These are phyloP conservation scores for Paralinhomoeus sp. DNA, from an alignment of 2,888 invertebrate species.

Conservation along the genomic window DNA sequence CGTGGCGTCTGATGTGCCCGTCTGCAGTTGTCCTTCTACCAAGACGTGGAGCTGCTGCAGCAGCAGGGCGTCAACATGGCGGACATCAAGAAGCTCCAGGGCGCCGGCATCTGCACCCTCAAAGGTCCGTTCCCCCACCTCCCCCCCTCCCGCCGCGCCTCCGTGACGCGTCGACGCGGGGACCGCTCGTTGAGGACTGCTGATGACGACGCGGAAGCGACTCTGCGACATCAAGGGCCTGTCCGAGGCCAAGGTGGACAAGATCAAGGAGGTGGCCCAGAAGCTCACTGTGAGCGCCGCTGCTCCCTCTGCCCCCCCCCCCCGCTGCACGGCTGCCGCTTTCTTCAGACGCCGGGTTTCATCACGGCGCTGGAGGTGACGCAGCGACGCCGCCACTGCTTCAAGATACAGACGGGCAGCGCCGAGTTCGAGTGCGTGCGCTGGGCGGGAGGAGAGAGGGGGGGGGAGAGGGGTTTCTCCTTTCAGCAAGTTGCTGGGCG, in stretches of 20 bases:
- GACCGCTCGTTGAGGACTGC: too few species aligned
- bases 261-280: conserved; percentile 51
- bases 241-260: conserved; percentile 50
- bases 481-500: conserved; percentile 45
- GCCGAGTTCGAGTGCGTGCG: conserved; percentile 40
- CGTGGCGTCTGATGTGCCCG: too few species aligned
- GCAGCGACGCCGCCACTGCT: conserved; percentile 46
- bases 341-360: conserved; percentile 36
- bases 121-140: too few species aligned
- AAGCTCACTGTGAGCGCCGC: conserved; percentile 38
- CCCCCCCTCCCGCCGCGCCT: too few species aligned
- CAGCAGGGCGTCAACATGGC: too few species aligned
- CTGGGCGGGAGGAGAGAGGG: too few species aligned
- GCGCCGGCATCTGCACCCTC: conserved; percentile 51
- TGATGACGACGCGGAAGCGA: conserved; percentile 52
- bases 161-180: too few species aligned
- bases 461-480: neutral
- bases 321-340: too few species aligned
- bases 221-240: conserved; percentile 49
- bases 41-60: too few species aligned
- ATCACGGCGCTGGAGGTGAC: conserved; percentile 50
- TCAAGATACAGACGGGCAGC: conserved; percentile 39
- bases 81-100: conserved; percentile 52
- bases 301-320: too few species aligned
- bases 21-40: too few species aligned